Percentiles rank a stretch among this genome's conserved stretches.
Evolutionary conservation across 2,113 vertebrate species (phyloP).

Genomic region (Lepisosteus osseus): DNA sequence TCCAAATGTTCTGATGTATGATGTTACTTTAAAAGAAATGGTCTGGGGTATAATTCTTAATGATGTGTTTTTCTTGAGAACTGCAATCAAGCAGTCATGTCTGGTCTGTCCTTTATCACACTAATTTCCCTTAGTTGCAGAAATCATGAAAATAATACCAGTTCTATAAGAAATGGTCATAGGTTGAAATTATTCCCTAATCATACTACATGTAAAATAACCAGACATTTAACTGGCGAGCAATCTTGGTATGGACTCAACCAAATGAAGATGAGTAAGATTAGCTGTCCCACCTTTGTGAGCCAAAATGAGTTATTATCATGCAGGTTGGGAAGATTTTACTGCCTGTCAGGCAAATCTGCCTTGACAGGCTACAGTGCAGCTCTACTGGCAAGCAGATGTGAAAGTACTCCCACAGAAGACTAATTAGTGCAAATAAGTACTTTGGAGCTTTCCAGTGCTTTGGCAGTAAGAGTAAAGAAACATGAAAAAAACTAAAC

Average conservation of each 20-base stretch:
- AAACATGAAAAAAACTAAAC: slow-evolving; percentile 24
- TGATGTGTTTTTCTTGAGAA: too few relatives aligned
- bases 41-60: too few relatives aligned
- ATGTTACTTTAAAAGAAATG: too few relatives aligned
- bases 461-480: slow-evolving; percentile 31
- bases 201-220: too few relatives aligned
- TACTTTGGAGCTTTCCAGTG: slow-evolving; percentile 36
- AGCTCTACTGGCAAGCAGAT: slow-evolving; percentile 33
- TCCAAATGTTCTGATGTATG: too few relatives aligned
- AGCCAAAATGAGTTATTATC: slow-evolving; percentile 39
- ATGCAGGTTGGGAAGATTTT: slow-evolving; percentile 39
- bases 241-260: slow-evolving; percentile 16
- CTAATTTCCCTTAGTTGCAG: too few relatives aligned
- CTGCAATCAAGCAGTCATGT: too few relatives aligned
- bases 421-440: slow-evolving; percentile 44
- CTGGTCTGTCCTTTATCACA: too few relatives aligned
- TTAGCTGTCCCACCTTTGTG: slow-evolving; percentile 37
- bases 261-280: background rate
- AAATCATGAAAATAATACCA: too few relatives aligned
- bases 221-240: background rate
- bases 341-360: slow-evolving; percentile 45
- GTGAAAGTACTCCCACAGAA: slow-evolving; percentile 31
- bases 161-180: too few relatives aligned
- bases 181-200: too few relatives aligned
- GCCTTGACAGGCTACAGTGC: slow-evolving; percentile 29